Percentiles rank a stretch among this genome's conserved stretches.
phyloP scores from a whole-genome alignment of 2,113 vertebrate genomes.

The Octodon degus region DNA sequence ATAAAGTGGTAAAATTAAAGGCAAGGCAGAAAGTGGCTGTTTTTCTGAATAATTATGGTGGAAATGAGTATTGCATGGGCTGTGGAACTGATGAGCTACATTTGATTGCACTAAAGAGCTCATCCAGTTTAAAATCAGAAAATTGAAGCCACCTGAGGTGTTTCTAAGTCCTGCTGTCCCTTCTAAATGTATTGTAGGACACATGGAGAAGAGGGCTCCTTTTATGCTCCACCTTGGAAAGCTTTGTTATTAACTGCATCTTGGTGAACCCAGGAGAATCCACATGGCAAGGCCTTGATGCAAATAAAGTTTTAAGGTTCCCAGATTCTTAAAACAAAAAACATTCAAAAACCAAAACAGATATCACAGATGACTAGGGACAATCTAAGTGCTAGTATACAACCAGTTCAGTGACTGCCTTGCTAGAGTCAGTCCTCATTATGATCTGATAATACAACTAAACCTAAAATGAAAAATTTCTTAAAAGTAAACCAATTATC shows the following conservation, averaged over 20 bases:
- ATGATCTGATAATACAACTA: background rate
- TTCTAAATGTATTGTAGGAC: background rate
- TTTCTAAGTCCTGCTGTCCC: background rate
- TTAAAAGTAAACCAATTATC: background rate
- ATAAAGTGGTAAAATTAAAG: slow-evolving; percentile 11
- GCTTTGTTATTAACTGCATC: background rate
- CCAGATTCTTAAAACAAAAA: background rate
- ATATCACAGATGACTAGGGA: background rate
- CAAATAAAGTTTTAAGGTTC: background rate
- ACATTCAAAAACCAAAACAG: no score
- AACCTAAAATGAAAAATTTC: background rate
- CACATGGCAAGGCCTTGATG: background rate
- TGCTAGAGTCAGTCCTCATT: background rate
- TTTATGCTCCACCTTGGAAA: background rate
- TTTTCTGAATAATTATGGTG: background rate
- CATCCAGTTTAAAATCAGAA: background rate
- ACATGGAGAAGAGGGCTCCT: background rate
- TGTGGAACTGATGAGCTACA: background rate
- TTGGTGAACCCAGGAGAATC: background rate
- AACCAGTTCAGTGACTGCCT: background rate
- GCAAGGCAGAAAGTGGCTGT: background rate
- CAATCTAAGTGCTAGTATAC: background rate
- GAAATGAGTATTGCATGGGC: background rate
- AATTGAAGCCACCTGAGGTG: background rate
- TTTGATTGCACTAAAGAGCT: background rate